These are phyloP conservation scores for Syrphus vitripennis DNA, from an alignment of 2,888 invertebrate genomes.

Conservation along the genomic window DNA sequence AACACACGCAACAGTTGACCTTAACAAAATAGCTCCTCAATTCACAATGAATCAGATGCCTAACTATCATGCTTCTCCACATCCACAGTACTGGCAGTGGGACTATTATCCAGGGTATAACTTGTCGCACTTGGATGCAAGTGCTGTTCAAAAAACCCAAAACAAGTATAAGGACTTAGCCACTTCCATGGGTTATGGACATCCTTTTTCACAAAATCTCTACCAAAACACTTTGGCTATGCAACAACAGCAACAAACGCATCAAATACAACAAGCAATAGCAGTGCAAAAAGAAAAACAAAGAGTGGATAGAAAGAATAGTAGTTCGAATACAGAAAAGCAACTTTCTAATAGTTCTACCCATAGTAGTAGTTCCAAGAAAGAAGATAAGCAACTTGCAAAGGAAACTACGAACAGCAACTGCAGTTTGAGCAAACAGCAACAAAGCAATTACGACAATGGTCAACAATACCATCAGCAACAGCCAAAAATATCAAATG, in stretches of 20 bases:
- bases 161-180: constrained; percentile 82
- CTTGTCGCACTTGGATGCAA: constrained; percentile 83
- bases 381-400: constrained; percentile 75
- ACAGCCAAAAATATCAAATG: constrained; percentile 70
- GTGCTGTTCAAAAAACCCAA: constrained; percentile 84
- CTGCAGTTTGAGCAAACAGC: constrained; percentile 67
- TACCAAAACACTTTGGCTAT: constrained; percentile 79
- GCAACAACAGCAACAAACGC: constrained; percentile 78
- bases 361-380: constrained; percentile 74
- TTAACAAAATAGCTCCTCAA: constrained; percentile 84
- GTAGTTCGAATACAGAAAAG: constrained; percentile 72
- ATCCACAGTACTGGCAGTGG: constrained; percentile 85
- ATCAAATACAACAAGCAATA: constrained; percentile 76
- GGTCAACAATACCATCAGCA: constrained; percentile 61
- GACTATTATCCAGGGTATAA: constrained; percentile 84
- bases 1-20: constrained; percentile 79
- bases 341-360: constrained; percentile 48
- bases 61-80: constrained; percentile 85
- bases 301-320: constrained; percentile 76
- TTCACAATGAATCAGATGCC: constrained; percentile 86
- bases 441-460: constrained; percentile 51
- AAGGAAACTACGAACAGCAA: constrained; percentile 64
- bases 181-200: constrained; percentile 80
- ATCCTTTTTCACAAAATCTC: constrained; percentile 79
- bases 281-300: constrained; percentile 77